Evolutionary conservation across 2,797 vertebrate species (phyloP).

Genomic region (Anas flavirostris): DNA sequence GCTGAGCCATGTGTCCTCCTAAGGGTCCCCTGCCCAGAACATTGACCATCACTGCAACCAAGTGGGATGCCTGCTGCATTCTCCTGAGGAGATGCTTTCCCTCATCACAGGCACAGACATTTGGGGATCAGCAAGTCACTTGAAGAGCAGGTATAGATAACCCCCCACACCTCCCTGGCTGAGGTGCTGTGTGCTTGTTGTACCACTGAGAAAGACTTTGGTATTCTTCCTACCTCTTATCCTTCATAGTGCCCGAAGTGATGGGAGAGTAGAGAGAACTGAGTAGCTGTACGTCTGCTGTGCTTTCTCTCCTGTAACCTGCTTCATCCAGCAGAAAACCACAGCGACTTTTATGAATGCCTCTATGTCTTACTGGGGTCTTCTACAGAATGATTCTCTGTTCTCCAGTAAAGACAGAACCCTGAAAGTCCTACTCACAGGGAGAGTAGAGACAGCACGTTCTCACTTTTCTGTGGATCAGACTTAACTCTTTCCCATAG

Average conservation of each 20-base stretch:
- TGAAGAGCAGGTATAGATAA: not conserved
- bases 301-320: not conserved
- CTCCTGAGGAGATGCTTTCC: not conserved
- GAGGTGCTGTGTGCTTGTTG: not conserved
- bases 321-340: not conserved
- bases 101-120: rapidly evolving
- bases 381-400: not conserved
- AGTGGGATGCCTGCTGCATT: rapidly evolving
- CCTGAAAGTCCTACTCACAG: not conserved
- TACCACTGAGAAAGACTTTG: not conserved
- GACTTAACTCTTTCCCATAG: not conserved
- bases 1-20: rapidly evolving
- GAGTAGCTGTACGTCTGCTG: rapidly evolving
- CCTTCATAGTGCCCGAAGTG: not conserved
- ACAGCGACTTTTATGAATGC: not conserved
- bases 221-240: not conserved
- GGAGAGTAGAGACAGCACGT: not conserved
- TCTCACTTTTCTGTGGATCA: not conserved
- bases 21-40: not conserved
- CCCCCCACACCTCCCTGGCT: not conserved
- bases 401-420: not conserved
- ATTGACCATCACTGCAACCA: not conserved
- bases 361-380: not conserved
- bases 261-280: not conserved
- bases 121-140: not conserved